These are phyloP conservation scores for Trypoxylon attenuatum DNA, from an alignment of 2,888 invertebrate species.

Conservation along the genomic window DNA sequence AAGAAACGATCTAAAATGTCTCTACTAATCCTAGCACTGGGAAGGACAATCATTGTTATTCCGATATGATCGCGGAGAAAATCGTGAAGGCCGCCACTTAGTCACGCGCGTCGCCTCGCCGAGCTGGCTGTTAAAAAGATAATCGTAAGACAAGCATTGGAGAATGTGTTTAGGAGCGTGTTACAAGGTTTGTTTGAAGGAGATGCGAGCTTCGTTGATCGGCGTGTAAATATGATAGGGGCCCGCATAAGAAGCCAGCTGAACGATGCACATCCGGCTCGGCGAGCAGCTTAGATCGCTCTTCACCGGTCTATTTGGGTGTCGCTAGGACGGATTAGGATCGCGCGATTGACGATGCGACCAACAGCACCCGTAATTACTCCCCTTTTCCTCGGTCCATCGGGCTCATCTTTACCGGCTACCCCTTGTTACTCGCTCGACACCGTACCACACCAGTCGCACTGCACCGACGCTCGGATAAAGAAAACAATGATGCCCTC, in stretches of 20 bases:
- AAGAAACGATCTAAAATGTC: too few relatives aligned
- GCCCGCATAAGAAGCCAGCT: slow-evolving; percentile 1
- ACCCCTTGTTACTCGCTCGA: slow-evolving; percentile 23
- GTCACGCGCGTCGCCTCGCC: background rate
- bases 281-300: slow-evolving; percentile 13
- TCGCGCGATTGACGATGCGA: slow-evolving; percentile 52
- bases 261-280: slow-evolving; percentile 36
- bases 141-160: background rate
- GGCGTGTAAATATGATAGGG: slow-evolving; percentile 3
- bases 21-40: too few relatives aligned
- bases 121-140: background rate
- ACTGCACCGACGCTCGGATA: too few relatives aligned
- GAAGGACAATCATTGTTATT: too few relatives aligned
- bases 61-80: too few relatives aligned
- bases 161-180: background rate
- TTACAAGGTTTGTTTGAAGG: background rate
- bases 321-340: slow-evolving; percentile 53
- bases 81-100: background rate
- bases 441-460: too few relatives aligned
- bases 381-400: slow-evolving; percentile 67
- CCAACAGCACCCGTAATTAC: slow-evolving; percentile 67
- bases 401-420: slow-evolving; percentile 31
- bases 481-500: slow-evolving; percentile 64
- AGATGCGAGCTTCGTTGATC: background rate
- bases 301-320: slow-evolving; percentile 28